Evolutionary conservation across 2,113 vertebrate genomes (phyloP).

Genomic region (Synodontis membranacea): DNA sequence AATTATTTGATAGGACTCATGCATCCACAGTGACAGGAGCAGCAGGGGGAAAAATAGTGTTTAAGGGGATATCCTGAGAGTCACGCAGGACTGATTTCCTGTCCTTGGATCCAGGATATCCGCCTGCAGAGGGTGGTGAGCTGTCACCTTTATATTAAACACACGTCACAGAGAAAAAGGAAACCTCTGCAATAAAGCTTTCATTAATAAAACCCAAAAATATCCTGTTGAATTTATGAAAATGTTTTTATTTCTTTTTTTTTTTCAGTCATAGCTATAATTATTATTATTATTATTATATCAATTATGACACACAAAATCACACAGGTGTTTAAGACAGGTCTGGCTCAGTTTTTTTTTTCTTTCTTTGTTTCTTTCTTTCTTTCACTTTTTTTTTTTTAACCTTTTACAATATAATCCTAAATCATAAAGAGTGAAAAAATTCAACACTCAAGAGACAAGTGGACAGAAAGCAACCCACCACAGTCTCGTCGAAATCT

Average conservation of each 20-base stretch:
- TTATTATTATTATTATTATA: constrained; percentile 50
- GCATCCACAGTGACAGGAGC: not conserved
- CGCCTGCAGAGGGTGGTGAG: constrained; percentile 58
- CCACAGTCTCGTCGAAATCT: constrained; percentile 25
- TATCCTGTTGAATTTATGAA: constrained; percentile 68
- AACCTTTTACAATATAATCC: constrained; percentile 70
- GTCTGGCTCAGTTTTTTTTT: constrained; percentile 73
- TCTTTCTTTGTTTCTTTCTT: constrained; percentile 44
- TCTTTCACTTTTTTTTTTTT: constrained; percentile 29
- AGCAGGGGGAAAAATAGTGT: too few species aligned
- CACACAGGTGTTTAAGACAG: constrained; percentile 80
- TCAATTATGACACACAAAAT: constrained; percentile 78
- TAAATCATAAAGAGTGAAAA: constrained; percentile 56
- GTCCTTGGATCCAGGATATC: constrained; percentile 76
- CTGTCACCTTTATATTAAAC: constrained; percentile 55
- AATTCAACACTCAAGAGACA: constrained; percentile 37
- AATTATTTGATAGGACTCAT: not conserved
- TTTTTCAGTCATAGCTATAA: constrained; percentile 65
- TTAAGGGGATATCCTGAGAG: constrained; percentile 49
- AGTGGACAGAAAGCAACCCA: constrained; percentile 17
- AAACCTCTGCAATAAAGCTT: constrained; percentile 16
- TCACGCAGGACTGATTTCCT: constrained; percentile 63
- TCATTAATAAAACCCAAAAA: constrained; percentile 15
- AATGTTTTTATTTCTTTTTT: constrained; percentile 74
- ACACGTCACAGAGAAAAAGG: constrained; percentile 3